A percentile compares a stretch with the other conserved stretches of the same genome.
Evolutionary conservation across 2,888 invertebrate species (phyloP).

Genomic region (Anodontia alba): DNA sequence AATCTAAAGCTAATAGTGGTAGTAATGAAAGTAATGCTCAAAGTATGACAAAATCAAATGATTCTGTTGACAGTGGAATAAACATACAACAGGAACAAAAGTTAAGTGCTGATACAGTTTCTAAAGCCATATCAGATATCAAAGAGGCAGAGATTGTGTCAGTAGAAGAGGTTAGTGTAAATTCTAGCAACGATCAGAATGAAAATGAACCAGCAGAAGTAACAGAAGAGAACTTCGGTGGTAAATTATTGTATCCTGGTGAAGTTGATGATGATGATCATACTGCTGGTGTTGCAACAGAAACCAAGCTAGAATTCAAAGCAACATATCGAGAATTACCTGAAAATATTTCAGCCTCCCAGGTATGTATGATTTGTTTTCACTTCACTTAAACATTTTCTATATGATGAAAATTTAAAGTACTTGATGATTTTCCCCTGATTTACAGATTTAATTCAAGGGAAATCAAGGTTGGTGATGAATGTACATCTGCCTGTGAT

Average conservation of each 20-base stretch:
- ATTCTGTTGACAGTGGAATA: neutral
- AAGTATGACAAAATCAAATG: no score
- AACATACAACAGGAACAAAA: neutral
- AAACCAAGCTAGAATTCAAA: conserved; percentile 55
- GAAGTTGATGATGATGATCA: conserved; percentile 60
- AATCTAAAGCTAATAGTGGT: neutral
- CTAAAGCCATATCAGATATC: neutral
- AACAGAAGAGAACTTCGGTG: neutral
- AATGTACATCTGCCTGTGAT: no score
- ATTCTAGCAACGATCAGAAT: neutral
- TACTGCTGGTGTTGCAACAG: conserved; percentile 21
- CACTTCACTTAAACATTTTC: no score
- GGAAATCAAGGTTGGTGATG: no score
- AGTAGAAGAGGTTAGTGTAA: neutral
- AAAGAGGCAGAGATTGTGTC: neutral
- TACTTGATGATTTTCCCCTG: no score
- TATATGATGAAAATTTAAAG: no score
- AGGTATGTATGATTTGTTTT: no score
- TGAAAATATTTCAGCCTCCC: neutral
- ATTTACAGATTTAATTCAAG: no score
- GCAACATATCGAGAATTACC: conserved; percentile 43
- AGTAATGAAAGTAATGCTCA: no score
- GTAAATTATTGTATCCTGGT: conserved; percentile 60
- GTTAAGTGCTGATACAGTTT: neutral
- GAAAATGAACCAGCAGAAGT: neutral